Percentiles rank a stretch among this genome's conserved stretches.
These are phyloP conservation scores for Electrona antarctica DNA, from an alignment of 2,113 vertebrate genomes.

Conservation along the genomic window DNA sequence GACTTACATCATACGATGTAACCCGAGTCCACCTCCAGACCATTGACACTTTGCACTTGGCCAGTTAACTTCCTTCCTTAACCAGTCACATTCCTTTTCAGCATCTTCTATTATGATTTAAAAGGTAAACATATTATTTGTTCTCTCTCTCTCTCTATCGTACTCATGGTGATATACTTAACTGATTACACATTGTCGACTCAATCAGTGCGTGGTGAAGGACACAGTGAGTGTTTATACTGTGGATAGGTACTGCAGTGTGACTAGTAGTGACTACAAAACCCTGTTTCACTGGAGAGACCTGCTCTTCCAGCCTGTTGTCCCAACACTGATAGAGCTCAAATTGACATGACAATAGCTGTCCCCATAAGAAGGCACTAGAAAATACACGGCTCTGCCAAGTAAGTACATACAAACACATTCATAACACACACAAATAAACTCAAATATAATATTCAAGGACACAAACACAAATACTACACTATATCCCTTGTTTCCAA, in stretches of 20 bases:
- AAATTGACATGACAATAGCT: too few species aligned
- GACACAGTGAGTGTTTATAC: not conserved
- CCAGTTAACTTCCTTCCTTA: not conserved
- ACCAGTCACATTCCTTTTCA: too few species aligned
- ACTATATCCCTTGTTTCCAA: not conserved
- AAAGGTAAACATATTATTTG: not conserved
- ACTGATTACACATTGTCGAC: too few species aligned
- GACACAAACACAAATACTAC: not conserved
- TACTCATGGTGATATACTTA: too few species aligned
- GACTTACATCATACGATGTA: not conserved
- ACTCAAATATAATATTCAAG: not conserved
- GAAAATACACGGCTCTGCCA: not conserved
- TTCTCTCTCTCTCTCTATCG: not conserved
- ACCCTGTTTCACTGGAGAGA: constrained; percentile 11
- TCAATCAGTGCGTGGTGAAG: not conserved
- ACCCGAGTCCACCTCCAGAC: not conserved
- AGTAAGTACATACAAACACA: not conserved
- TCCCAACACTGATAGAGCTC: not conserved
- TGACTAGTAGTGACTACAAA: not conserved
- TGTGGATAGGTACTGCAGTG: not conserved
- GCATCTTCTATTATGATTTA: too few species aligned
- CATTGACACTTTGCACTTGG: not conserved
- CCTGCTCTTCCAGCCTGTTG: constrained; percentile 10
- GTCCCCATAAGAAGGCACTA: not conserved
- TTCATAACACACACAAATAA: not conserved